These are phyloP conservation scores for Tetragonula carbonaria DNA, from an alignment of 2,888 invertebrate species.

Conservation along the genomic window DNA sequence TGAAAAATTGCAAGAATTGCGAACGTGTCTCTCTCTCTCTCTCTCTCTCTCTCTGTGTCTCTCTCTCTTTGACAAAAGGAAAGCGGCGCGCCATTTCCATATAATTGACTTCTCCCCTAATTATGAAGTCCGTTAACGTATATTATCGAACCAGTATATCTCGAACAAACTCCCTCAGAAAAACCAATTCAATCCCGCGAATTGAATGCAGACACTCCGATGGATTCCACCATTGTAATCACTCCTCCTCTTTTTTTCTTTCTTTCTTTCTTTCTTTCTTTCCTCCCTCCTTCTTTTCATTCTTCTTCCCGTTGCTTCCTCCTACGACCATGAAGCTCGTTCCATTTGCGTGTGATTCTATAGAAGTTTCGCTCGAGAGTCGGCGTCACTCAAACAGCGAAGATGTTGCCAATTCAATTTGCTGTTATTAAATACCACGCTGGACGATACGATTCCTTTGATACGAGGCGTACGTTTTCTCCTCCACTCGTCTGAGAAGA, in stretches of 20 bases:
- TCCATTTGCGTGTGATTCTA: slow-evolving; percentile 33
- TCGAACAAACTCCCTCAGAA: slow-evolving; percentile 40
- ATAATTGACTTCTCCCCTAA: slow-evolving; percentile 62
- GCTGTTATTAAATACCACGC: neutral
- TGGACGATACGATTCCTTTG: neutral
- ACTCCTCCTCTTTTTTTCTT: slow-evolving; percentile 1
- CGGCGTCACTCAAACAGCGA: neutral
- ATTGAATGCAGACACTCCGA: slow-evolving; percentile 46
- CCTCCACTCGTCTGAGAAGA: too few relatives aligned
- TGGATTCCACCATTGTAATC: slow-evolving; percentile 51
- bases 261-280: neutral
- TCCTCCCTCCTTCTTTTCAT: neutral
- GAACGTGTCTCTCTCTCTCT: slow-evolving; percentile 3
- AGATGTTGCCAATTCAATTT: neutral
- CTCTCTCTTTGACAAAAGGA: slow-evolving; percentile 22
- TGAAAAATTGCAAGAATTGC: slow-evolving; percentile 43
- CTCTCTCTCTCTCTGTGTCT: too few relatives aligned
- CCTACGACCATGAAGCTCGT: slow-evolving; percentile 26
- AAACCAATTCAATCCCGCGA: slow-evolving; percentile 53
- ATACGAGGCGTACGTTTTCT: neutral
- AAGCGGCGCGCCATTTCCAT: slow-evolving; percentile 45
- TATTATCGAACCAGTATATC: slow-evolving; percentile 59
- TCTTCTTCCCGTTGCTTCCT: slow-evolving; percentile 21
- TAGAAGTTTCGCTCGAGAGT: slow-evolving; percentile 22
- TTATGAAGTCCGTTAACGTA: slow-evolving; percentile 60